Evolutionary conservation across 2,888 invertebrate genomes (phyloP), one percentile per base, ranked within the genome.

Genomic region (Pycnomerus fuliginosus): DNA sequence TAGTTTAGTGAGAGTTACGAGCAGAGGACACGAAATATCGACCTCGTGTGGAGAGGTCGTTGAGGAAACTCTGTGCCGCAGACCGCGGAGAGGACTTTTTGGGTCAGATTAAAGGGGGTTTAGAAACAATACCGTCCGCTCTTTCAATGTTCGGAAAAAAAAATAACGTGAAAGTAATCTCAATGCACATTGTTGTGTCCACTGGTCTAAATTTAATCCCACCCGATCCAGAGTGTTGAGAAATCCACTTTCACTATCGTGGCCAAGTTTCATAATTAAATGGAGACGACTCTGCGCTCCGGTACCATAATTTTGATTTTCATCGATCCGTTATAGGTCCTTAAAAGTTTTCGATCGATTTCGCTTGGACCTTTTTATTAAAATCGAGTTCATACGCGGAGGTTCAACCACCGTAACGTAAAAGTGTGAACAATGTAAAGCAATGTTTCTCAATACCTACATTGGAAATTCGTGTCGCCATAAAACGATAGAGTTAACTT

Each of bases 181-280:
- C 28, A 14, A 24, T 28, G 28, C 30, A 45, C 40, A 40, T 36
- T 41, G 31, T 46, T 37, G 37, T 47, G 47, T 42, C 47, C 42
- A 47, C 37, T 47, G 40, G 42, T 42, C 42, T 47, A 47, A 47
- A 47, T 47, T 42, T 47, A 47, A 47, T 47, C 47, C 47, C 47
- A 47, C 47, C 42, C 47, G 42, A 42, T 47, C 47, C 47, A 47
- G 47, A 47, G 37, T 38, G 25, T 47, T 47, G 47, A 34, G 47
- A 47, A 47, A 47, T 42, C 47, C 47, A 47, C 47, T 47, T 47
- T 47, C 47, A 47, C 47, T 47, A 47, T 29, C 47, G 42, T 38
- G 47, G 42, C 47, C 47, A 47, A 47, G 42, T 47, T 47, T 47
- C 47, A 42, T 47, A 47, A 46, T 41, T 32, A 28, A 46, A 38